Evolutionary conservation across 2,797 vertebrate genomes (phyloP), one percentile per base, ranked within the genome.

Genomic region (Molossus alvarezi): DNA sequence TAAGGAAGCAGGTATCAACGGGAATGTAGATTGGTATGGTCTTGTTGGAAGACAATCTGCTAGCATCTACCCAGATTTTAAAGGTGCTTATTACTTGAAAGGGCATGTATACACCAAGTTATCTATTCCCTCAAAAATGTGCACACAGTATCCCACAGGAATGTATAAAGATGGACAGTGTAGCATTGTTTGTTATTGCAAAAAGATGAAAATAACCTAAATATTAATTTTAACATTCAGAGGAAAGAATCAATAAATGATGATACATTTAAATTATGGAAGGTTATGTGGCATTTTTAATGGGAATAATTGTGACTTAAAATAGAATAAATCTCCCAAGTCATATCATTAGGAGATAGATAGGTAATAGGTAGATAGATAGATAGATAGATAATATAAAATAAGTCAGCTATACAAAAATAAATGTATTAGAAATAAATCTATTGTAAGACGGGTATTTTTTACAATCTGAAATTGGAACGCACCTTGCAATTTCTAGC

Each of bases 391-490:
- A 57, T 57, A 20, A 71, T 5, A 17, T 13, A 67, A 87, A 67
- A 41, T 51, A 67, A n/a, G 55, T 69, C 55, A 77, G 41, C 69
- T 92, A 92, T 45, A 73, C 9, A 73, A 69, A 88, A 81, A 88
- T 58, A 58, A 58, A 37, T 37, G 62, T 51, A 10, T 58, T 67
- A 82, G 62, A 95, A 84, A 82, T 69, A 91, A 76, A 57, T 77
- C 10, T 45, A 57, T 64, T 87, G 25, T 75, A 82, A 91, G 45
- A 64, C 25, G 29, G 29, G 3, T 60, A 82, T 60, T 75, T 92
- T 85, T 90, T 90, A 93, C 37, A 62, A 33, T 75, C 27, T 86
- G 51, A 86, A 86, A 67, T 90, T 57, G 41, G 21, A 37, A 80
- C n/a, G 17, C 27, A 27, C 69, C 51, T 75, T 6, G 12, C 25